Conservation (phyloP, 2,797 vertebrate species). For the Acridotheres tristis region DNA sequence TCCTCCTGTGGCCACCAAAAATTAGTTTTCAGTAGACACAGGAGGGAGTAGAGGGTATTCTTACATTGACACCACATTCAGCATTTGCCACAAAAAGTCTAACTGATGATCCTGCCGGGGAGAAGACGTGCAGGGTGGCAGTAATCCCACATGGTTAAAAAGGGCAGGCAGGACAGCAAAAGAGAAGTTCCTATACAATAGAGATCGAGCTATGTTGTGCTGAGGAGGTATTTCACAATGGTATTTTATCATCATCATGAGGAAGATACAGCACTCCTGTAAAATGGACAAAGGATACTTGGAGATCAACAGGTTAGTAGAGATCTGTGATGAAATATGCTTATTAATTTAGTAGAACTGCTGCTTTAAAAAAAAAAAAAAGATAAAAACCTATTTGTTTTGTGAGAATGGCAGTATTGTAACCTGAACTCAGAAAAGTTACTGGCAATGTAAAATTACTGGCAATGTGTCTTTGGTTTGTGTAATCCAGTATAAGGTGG, state of each 20-base stretch:
- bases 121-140: fast-evolving
- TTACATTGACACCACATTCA: not conserved
- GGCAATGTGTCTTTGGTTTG: not conserved
- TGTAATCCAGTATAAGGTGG: not conserved
- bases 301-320: not conserved
- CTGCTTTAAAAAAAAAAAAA: not conserved
- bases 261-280: not conserved
- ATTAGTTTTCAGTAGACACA: not conserved
- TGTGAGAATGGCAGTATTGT: not conserved
- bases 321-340: not conserved
- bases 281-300: not conserved
- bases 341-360: not conserved
- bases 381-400: not conserved
- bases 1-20: not conserved
- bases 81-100: no score
- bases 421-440: not conserved
- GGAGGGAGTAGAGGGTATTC: not conserved
- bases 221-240: not conserved
- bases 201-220: not conserved
- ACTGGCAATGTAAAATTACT: not conserved
- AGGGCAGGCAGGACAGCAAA: not conserved
- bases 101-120: not conserved
- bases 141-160: not conserved
- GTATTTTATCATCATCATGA: not conserved
- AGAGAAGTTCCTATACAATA: not conserved